Base-by-base conservation (phyloP, 2,797 vertebrate genomes). In the Molothrus ater region DNA sequence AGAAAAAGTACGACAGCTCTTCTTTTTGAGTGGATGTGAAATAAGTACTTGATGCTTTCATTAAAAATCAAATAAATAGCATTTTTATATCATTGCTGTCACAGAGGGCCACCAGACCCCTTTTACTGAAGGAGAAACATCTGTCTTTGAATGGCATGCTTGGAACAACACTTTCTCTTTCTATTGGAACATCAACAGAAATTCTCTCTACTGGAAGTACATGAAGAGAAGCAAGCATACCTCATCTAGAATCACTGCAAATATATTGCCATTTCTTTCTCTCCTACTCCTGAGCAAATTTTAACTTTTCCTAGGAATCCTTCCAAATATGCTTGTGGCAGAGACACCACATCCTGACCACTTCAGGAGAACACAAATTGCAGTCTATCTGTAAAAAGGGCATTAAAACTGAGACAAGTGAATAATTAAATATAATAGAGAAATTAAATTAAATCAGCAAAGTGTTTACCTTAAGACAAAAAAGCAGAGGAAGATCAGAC, bases 11-110 rank as follows among this genome's bases (percentile, higher is more conserved):
- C 51, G 61, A 96, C 96, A 96, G 92, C 73, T 95, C 88, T 93
- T 90, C 70, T 80, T 54, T 94, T 95, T 88, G 90, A 91, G 65
- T 50, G 36, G 72, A 78, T 95, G 56, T 71, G 92, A 95, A 96
- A 94, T 63, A 81, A 36, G 48, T 66, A 74, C 89, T 92, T 78
- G 61, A 86, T 86, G 86, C 81, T 96, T 96, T 91, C 95, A 96
- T 94, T 94, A 96, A 97, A 97, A 96, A 95, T 94, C 90, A 90
- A 91, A 79, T 86, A 95, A 96, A 94, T 79, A 76, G 68, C 68
- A 95, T 85, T 95, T 95, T 90, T 94, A 66, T 92, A 93, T 90
- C 74, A 82, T 71, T 11, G 3, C 79, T 91, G 90, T 94, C 86
- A 95, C n/a, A 80, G 59, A 86, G 43, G 68, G 70, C 76, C 70